Evolutionary conservation across 2,888 invertebrate genomes (phyloP).

Genomic region (Cantharis rufa): DNA sequence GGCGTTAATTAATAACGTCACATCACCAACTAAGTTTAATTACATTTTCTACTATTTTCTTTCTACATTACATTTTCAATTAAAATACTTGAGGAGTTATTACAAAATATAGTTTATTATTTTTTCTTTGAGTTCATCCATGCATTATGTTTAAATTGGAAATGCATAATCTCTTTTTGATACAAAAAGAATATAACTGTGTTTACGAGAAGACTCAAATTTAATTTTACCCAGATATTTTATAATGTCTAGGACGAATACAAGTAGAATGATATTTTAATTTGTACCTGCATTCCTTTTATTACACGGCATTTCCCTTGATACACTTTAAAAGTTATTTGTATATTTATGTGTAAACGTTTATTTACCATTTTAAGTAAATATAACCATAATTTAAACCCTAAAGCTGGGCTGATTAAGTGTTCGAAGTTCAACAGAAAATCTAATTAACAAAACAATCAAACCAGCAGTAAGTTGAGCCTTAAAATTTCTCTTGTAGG

Average conservation of each 20-base stretch:
- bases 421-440: constrained; percentile 19
- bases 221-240: not conserved
- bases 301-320: not conserved
- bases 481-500: not conserved
- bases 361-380: constrained; percentile 16
- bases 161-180: not conserved
- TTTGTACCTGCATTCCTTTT: not conserved
- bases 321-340: not conserved
- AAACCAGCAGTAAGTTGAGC: constrained; percentile 6
- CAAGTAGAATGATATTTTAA: not conserved
- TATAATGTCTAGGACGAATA: not conserved
- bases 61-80: not conserved
- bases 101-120: not conserved
- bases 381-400: constrained; percentile 6
- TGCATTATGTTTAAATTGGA: not conserved
- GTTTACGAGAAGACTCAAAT: not conserved
- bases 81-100: not conserved
- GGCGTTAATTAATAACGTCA: not conserved
- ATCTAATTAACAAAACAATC: constrained; percentile 18
- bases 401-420: constrained; percentile 7
- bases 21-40: not conserved
- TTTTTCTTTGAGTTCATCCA: not conserved
- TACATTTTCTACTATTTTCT: not conserved
- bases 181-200: not conserved
- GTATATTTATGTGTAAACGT: constrained; percentile 10